Evolutionary conservation across 2,888 invertebrate genomes (phyloP).

Genomic region (Linnaemya tessellans): DNA sequence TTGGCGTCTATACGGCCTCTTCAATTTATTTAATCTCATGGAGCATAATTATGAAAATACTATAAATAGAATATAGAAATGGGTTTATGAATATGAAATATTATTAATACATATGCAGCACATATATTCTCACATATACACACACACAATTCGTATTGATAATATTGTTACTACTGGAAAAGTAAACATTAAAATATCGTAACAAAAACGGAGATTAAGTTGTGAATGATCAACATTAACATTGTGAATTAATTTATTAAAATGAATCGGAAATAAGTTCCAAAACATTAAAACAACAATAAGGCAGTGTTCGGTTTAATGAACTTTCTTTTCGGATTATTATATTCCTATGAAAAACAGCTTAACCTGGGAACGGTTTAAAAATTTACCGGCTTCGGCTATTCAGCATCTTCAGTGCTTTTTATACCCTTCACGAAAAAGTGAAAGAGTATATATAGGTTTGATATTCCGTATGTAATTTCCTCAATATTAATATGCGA

Average conservation of each 20-base stretch:
- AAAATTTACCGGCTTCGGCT: no score
- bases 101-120: not conserved
- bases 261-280: not conserved
- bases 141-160: not conserved
- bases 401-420: no score
- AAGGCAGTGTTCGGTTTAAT: no score
- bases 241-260: not conserved
- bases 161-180: not conserved
- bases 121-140: not conserved
- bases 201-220: not conserved
- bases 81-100: conserved; percentile 35
- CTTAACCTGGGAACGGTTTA: no score
- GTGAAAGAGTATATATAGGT: no score
- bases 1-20: conserved; percentile 35
- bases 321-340: no score
- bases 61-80: not conserved
- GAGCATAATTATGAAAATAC: conserved; percentile 43
- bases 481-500: no score
- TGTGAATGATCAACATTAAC: not conserved
- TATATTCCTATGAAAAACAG: no score
- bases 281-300: no score
- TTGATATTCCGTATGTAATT: no score
- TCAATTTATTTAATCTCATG: conserved; percentile 44
- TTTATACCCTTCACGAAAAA: no score
- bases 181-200: not conserved